Base-by-base conservation (phyloP, 2,888 invertebrate genomes). In the Drosophila setosimentum region DNA sequence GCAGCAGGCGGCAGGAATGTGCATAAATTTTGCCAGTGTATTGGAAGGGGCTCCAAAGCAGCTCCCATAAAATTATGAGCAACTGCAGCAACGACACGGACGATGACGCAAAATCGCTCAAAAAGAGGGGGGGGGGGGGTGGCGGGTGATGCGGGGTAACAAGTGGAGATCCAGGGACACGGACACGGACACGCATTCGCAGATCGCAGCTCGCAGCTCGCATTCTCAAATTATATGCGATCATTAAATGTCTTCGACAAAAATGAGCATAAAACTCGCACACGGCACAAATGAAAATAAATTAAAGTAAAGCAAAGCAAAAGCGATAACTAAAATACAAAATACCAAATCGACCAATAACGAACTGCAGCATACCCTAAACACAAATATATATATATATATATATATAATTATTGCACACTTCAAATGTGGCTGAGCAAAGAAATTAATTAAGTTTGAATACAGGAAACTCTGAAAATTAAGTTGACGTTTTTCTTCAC, bases 231-330 rank as follows among this genome's bases (percentile, higher is more conserved):
- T 90, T 90, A 91, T 91, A 86, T 85, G 85, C 86, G 89, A 85
- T 89, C 91, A 91, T 90, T 90, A 87, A 91, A 91, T 90, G 89
- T 90, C 89, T 89, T 87, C 85, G 89, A 91, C 89, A 84, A 88
- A 84, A 82, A 89, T 82, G 76, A 86, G 88, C 88, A 87, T 84
- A 86, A 87, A 87, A 89, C 89, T 78, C 90, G 90, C 88, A 87
- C 87, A 87, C 89, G 81, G 83, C 67, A 71, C 88, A 87, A 80
- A 85, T 84, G 85, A 89, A 89, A 87, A 87, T 87, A 85, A 89
- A 89, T 89, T 84, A 82, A 87, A 74, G 66, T 74, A 78, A 82
- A 73, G 68, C 70, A 79, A 83, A 74, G 63, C 88, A 78, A 81
- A 64, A 70, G 68, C 79, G 59, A 70, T 63, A 68, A 80, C 78